Evolutionary conservation across 1,140 invertebrate species (phyloP).

Genomic region (Drosophila azteca): DNA sequence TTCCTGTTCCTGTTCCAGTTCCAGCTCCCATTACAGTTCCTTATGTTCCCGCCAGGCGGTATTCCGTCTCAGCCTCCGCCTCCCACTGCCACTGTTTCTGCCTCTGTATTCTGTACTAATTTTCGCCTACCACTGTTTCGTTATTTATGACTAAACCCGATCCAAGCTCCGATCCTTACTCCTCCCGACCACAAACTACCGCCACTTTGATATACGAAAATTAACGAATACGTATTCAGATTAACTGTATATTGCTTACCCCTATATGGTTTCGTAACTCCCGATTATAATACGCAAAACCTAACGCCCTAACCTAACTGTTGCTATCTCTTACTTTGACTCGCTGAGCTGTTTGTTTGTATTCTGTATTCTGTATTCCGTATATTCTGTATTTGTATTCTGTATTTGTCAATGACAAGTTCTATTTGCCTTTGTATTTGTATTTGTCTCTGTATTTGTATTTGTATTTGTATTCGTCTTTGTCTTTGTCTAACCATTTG

Average conservation of each 20-base stretch:
- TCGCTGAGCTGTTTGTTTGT: slow-evolving; percentile 63
- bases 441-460: slow-evolving; percentile 32
- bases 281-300: slow-evolving; percentile 33
- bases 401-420: slow-evolving; percentile 33
- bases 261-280: slow-evolving; percentile 26
- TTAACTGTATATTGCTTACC: slow-evolving; percentile 40
- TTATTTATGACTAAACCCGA: slow-evolving; percentile 39
- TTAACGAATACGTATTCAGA: slow-evolving; percentile 32
- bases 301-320: slow-evolving; percentile 29
- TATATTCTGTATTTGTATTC: neutral
- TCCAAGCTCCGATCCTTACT: neutral
- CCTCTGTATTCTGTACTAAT: slow-evolving; percentile 20
- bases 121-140: slow-evolving; percentile 38
- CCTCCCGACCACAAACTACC: neutral
- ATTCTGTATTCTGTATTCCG: slow-evolving; percentile 7
- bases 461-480: slow-evolving; percentile 36
- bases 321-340: slow-evolving; percentile 51
- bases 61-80: slow-evolving; percentile 4
- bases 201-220: no score
- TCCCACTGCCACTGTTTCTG: slow-evolving; percentile 14
- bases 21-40: slow-evolving; percentile 14
- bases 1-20: slow-evolving; percentile 31
- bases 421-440: slow-evolving; percentile 46
- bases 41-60: slow-evolving; percentile 9
- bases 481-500: slow-evolving; percentile 36